Conservation (phyloP, 2,113 vertebrate species). For the Malurus melanocephalus region DNA sequence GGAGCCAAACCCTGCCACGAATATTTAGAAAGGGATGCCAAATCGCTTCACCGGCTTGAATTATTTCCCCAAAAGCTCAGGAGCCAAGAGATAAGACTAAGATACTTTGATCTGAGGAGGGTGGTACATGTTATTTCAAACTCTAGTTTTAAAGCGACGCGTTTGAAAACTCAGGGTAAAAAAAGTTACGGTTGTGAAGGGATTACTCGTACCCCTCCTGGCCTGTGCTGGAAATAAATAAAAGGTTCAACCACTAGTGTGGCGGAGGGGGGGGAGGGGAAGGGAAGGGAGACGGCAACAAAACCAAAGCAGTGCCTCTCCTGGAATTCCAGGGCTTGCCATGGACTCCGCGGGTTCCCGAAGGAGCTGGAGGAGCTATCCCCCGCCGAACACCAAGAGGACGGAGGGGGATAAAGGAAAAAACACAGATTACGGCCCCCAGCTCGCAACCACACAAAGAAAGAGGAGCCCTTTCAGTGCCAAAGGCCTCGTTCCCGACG, state of each 20-base stretch:
- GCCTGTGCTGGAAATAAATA: not conserved
- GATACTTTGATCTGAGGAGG: not conserved
- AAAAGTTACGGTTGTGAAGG: not conserved
- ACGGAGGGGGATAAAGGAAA: not conserved
- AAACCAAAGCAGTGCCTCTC: not conserved
- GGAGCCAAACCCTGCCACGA: not conserved
- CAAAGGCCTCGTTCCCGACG: not conserved
- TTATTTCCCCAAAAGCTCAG: not conserved
- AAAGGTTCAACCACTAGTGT: not conserved
- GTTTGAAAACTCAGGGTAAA: not conserved
- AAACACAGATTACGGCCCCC: not conserved
- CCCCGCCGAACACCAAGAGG: not conserved
- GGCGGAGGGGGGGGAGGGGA: not conserved
- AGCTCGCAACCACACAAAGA: not conserved
- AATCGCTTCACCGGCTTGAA: not conserved
- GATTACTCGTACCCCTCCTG: not conserved
- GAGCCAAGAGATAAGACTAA: not conserved
- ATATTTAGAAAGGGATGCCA: not conserved
- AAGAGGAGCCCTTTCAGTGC: not conserved
- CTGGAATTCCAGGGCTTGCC: constrained; percentile 6
- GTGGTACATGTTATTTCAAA: not conserved
- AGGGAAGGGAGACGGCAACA: not conserved
- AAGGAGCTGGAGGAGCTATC: not conserved
- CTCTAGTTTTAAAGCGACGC: rapidly evolving
- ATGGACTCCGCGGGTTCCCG: not conserved